Conservation (phyloP, 2,113 vertebrate genomes). For the Grus americana region DNA sequence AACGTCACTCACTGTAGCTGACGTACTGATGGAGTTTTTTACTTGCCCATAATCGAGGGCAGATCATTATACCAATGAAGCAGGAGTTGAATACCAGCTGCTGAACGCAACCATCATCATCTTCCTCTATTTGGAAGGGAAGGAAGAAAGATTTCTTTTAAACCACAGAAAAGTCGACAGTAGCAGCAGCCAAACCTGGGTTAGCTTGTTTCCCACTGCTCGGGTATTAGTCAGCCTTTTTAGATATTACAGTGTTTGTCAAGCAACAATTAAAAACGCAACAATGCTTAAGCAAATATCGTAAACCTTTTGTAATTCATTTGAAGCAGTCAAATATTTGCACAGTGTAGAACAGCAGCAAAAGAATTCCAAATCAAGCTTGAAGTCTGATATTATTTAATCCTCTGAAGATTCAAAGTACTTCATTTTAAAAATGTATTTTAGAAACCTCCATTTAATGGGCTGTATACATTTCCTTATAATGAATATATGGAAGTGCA, state of each 20-base stretch:
- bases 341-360: neutral
- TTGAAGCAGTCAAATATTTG: conserved; percentile 16
- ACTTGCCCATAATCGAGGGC: neutral
- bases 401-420: neutral
- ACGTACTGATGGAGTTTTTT: neutral
- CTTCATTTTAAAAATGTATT: neutral
- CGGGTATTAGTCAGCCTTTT: neutral
- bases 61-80: neutral
- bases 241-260: neutral
- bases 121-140: neutral
- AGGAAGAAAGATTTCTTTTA: neutral
- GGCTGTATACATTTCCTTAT: neutral
- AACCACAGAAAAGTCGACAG: neutral
- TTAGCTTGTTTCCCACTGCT: neutral
- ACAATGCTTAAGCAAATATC: neutral
- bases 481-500: neutral
- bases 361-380: neutral
- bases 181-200: neutral
- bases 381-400: neutral
- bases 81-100: neutral
- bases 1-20: neutral
- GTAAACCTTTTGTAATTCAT: neutral
- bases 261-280: neutral
- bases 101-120: neutral
- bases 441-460: neutral